phyloP scores from a whole-genome alignment of 2,797 vertebrate species.

The Channallabes apus region DNA sequence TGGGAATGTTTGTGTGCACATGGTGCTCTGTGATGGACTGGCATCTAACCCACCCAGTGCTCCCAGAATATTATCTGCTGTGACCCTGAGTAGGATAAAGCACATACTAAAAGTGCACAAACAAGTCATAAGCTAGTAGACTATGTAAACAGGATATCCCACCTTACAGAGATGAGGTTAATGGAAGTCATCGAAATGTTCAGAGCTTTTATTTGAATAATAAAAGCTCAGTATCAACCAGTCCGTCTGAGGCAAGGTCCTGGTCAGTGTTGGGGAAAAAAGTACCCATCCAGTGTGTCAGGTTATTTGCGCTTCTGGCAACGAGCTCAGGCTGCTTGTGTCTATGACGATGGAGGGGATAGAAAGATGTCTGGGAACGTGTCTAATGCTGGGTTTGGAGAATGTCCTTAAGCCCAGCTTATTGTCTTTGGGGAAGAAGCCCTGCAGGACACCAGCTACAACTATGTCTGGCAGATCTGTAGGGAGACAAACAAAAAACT shows the following conservation, averaged over 20 bases:
- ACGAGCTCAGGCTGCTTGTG: conserved; percentile 15
- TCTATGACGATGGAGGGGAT: conserved; percentile 49
- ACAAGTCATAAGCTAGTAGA: not conserved
- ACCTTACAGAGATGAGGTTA: not conserved
- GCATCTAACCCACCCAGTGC: not conserved
- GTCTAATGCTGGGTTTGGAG: conserved; percentile 38
- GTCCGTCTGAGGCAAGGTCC: not conserved
- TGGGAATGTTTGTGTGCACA: not conserved
- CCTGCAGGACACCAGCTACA: conserved; percentile 74
- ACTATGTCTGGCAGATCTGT: conserved; percentile 75
- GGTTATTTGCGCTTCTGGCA: conserved; percentile 24
- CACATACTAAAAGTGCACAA: not conserved
- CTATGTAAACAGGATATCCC: not conserved
- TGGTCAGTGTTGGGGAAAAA: not conserved
- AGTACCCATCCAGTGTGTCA: not conserved
- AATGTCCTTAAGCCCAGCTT: conserved; percentile 69
- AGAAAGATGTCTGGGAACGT: conserved; percentile 25
- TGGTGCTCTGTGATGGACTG: not conserved
- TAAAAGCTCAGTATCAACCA: not conserved
- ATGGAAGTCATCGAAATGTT: not conserved
- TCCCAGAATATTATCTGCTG: not conserved
- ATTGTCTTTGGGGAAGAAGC: conserved; percentile 71
- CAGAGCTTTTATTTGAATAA: not conserved
- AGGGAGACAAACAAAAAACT: not conserved
- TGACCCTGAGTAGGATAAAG: not conserved